Evolutionary conservation across 2,888 invertebrate genomes (phyloP), one percentile per base, ranked within the genome.

Genomic region (Oligia fasciuncula): DNA sequence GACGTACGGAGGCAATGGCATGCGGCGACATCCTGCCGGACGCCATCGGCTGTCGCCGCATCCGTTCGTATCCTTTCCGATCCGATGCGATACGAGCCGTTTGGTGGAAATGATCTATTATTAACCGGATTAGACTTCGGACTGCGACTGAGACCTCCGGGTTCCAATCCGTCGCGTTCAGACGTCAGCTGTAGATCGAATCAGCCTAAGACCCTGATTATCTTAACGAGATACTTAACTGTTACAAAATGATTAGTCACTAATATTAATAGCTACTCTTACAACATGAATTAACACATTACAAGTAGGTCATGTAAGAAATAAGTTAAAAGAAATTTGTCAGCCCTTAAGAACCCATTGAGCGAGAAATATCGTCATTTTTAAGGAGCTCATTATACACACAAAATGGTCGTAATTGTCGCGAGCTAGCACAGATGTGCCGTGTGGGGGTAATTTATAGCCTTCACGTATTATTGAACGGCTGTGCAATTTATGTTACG

Each of bases 401-500:
- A 19, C 40, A 80, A 13, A 85, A 63, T 35, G 17, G 29, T n/a
- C 19, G 40, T 74, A 60, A 85, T 81, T 68, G 75, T 19, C 62
- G 70, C 62, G 68, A 68, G 73, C 19, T 35, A 51, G 63, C 57
- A 23, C 79, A 76, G 35, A 79, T 66, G 62, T 67, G 66, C 69
- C 80, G 35, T 54, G 63, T 49, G 49, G 35, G 4, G 29, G 40
- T n/a, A 73, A 79, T 73, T 85, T 85, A 73, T 80, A n/a, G 11
- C 49, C 14, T 19, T n/a, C 51, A 66, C 60, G 40, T 73, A 66
- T 85, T 84, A 72, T 63, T 63, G 85, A 81, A 72, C 57, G 60
- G 4, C 69, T 65, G 11, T 8, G 29, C 46, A 49, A 68, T 68
- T 83, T 69, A 54, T 57, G 0, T 54, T 23, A 68, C 13, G 17